phyloP scores from a whole-genome alignment of 2,113 vertebrate genomes.

The Macroglossus sobrinus region DNA sequence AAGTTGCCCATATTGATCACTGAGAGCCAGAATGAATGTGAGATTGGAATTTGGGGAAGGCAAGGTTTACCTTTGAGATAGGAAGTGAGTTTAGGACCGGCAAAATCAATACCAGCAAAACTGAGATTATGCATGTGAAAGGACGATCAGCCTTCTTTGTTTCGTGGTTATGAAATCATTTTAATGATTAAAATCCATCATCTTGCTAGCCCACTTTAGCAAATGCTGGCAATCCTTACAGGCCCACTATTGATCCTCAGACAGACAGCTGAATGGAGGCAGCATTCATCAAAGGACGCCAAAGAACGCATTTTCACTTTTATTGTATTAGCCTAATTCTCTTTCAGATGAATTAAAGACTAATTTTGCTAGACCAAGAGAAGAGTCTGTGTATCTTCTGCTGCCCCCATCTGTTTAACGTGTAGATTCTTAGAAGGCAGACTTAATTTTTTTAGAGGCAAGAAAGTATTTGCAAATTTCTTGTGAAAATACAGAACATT shows the following conservation, averaged over 20 bases:
- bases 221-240: not conserved
- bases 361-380: conserved; percentile 25
- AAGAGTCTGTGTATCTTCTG: conserved; percentile 17
- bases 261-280: conserved; percentile 5
- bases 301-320: conserved; percentile 38
- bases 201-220: not conserved
- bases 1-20: not conserved
- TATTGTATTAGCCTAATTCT: conserved; percentile 57
- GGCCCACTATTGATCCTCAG: conserved; percentile 48
- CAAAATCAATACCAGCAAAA: conserved; percentile 63
- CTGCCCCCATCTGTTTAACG: conserved; percentile 55
- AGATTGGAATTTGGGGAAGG: conserved; percentile 41
- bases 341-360: conserved; percentile 59
- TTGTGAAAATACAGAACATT: conserved; percentile 75
- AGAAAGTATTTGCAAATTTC: conserved; percentile 79
- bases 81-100: conserved; percentile 39
- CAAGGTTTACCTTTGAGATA: conserved; percentile 40
- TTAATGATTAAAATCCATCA: conserved; percentile 78
- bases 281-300: not conserved
- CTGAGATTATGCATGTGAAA: conserved; percentile 43
- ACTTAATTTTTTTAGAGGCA: conserved; percentile 67
- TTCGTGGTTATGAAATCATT: conserved; percentile 76
- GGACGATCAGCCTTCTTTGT: conserved; percentile 63
- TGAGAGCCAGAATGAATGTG: conserved; percentile 21
- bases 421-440: conserved; percentile 71